Base-by-base conservation (phyloP, 53 echinoderm and acorn worm species). In the Crossaster papposus region DNA sequence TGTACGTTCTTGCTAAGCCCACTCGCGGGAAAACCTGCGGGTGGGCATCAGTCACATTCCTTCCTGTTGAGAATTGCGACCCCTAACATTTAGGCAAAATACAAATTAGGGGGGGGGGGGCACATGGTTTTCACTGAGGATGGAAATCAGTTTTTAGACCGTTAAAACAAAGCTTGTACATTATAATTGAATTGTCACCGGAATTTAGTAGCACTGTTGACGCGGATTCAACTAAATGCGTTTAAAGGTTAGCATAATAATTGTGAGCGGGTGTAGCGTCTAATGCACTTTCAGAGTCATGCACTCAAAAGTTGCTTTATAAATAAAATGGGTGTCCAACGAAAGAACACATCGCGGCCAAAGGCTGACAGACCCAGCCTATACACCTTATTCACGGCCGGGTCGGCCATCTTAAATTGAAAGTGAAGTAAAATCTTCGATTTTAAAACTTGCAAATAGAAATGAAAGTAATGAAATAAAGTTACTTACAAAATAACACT, bases 201-300 rank as follows among this genome's bases (percentile, higher is more conserved):
- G 44, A 83, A 65, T 83, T 83, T 51, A 51, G 36, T 70, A 68
- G 44, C 36, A 35, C 70, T 83, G 83, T 83, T 83, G 14, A n/a
- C 44, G 51, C 36, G 3, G 12, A 14, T 58, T 58, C 22, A 18
- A 20, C 44, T 18, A 58, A 58, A 18, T 58, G 58, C 22, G 22
- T 58, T 58, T 15, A 58, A 18, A 58, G 15, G 58, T 58, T 20
- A 20, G 12, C 2, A 4, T 15, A 4, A 17, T 17, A 58, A 58
- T 18, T 58, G 64, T 22, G 6, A 24, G 24, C 24, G 22, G 64
- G 22, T 64, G 24, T 64, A 23, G 24, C 13, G 64, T 22, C 64
- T n/a, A 64, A 64, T 64, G 64, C 17, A 64, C 64, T 64, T 1
- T 23, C 64, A 22, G 22, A 64, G 64, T 64, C 24, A 23, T 64